phyloP scores from a whole-genome alignment of 2,888 invertebrate species.

The Caenorhabditis uteleia region DNA sequence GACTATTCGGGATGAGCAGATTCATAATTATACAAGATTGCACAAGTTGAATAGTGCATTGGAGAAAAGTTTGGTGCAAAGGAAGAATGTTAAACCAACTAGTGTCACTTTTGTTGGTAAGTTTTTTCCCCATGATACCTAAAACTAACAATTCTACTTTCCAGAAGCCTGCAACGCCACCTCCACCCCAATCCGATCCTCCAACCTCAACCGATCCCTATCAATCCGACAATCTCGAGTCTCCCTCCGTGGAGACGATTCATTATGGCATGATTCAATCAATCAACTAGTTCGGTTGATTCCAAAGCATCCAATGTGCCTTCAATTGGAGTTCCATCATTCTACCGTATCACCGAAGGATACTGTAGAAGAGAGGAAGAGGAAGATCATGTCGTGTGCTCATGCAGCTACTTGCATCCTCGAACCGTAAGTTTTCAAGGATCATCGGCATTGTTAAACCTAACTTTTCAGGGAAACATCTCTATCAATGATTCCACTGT shows the following conservation, averaged over 20 bases:
- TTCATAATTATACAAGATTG: constrained; percentile 37
- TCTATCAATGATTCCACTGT: constrained; percentile 45
- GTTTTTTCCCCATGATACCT: background rate
- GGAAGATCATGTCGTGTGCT: constrained; percentile 42
- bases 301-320: constrained; percentile 23
- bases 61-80: constrained; percentile 29
- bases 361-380: constrained; percentile 47
- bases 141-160: too few relatives aligned
- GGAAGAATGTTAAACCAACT: constrained; percentile 27
- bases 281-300: constrained; percentile 30
- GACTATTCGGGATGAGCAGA: constrained; percentile 45
- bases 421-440: constrained; percentile 30
- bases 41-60: constrained; percentile 39
- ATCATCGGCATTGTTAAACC: background rate
- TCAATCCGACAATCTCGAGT: constrained; percentile 48
- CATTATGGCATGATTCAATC: constrained; percentile 46
- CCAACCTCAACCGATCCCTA: constrained; percentile 14
- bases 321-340: constrained; percentile 33
- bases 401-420: constrained; percentile 46
- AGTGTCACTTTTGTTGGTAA: constrained; percentile 15
- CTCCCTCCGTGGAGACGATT: constrained; percentile 48
- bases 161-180: too few relatives aligned
- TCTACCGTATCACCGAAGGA: constrained; percentile 40
- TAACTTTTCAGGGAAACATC: constrained; percentile 8
- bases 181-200: too few relatives aligned